Base-by-base conservation (phyloP, 2,113 vertebrate genomes). In the Aspiorhynchus laticeps region DNA sequence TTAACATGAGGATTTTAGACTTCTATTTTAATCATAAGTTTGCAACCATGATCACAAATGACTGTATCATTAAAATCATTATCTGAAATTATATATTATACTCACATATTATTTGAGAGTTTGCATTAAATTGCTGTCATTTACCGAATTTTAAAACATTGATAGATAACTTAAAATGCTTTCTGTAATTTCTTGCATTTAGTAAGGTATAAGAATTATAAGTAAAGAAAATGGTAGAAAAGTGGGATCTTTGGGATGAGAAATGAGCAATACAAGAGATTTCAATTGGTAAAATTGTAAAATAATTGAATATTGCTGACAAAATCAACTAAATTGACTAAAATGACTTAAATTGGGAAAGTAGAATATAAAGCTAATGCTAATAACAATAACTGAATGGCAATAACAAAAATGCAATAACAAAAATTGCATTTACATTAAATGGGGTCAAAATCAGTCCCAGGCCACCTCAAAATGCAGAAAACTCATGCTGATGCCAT, bases 71-170 rank as follows among this genome's bases (percentile, higher is more conserved):
- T 51, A 17, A 17, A 19, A 12, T 10, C 10, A 73, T 41, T 74
- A 24, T 41, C 73, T 75, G 38, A 74, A 74, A 74, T 74, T n/a
- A 43, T 41, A 75, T 43, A 26, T 65, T 28, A 43, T 75, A 33
- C 28, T 19, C 7, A 5, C 69, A 41, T 74, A n/a, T 43, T 14
- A 75, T 26, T 7, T 15, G 11, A 43, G 24, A 21, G 17, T 73
- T 38, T 38, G 69, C 19, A 73, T 43, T 43, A 1, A 1, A 71
- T 71, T 21, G 12, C 5, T 15, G 26, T 31, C 63, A 65, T 65
- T 14, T 69, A 71, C 31, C 17, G 7, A 33, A 33, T 36, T 21
- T 7, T 21, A 36, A 69, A 71, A 33, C 0, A 19, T 19, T 33
- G 28, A 9, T 71, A 19, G 7, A 19, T 69, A 19, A 69, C 31